Conservation (phyloP, 2,888 invertebrate species). For the Eristalis arbustorum region DNA sequence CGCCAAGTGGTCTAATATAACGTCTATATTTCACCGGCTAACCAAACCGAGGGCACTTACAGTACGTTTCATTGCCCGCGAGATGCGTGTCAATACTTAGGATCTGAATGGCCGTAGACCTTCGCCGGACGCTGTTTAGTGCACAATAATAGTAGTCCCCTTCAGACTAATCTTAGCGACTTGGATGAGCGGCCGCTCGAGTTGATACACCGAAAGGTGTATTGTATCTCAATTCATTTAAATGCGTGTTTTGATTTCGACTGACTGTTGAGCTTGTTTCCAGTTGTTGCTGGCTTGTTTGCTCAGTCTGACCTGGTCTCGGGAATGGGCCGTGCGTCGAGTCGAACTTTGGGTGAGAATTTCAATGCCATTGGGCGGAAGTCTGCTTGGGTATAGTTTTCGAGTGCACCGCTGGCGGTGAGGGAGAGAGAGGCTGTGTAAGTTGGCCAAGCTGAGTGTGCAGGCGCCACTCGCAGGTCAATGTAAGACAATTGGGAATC, state of each 20-base stretch:
- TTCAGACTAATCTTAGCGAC: slow-evolving; percentile 9
- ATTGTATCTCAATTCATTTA: slow-evolving; percentile 31
- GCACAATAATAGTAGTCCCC: neutral
- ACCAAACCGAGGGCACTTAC: neutral
- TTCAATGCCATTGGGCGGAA: neutral
- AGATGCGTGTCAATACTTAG: slow-evolving; percentile 28
- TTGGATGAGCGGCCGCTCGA: neutral
- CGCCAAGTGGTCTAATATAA: slow-evolving; percentile 32
- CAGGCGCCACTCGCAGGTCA: neutral
- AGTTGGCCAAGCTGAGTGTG: neutral
- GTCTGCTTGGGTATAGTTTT: neutral
- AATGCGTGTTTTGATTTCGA: slow-evolving; percentile 1
- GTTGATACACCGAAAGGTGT: slow-evolving; percentile 4
- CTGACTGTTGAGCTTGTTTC: neutral
- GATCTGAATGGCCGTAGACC: neutral
- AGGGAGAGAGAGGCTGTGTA: too few relatives aligned
- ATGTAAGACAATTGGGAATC: neutral
- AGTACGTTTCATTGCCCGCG: neutral
- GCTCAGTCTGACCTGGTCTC: neutral
- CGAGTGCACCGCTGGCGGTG: neutral
- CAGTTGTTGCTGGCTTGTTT: neutral
- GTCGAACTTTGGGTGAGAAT: neutral
- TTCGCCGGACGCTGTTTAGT: slow-evolving; percentile 3
- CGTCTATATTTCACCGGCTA: slow-evolving; percentile 23
- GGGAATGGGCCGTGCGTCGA: neutral